A percentile compares a stretch with the other conserved stretches of the same genome.
phyloP scores from a whole-genome alignment of 2,888 invertebrate genomes.

The Acleris laterana region DNA sequence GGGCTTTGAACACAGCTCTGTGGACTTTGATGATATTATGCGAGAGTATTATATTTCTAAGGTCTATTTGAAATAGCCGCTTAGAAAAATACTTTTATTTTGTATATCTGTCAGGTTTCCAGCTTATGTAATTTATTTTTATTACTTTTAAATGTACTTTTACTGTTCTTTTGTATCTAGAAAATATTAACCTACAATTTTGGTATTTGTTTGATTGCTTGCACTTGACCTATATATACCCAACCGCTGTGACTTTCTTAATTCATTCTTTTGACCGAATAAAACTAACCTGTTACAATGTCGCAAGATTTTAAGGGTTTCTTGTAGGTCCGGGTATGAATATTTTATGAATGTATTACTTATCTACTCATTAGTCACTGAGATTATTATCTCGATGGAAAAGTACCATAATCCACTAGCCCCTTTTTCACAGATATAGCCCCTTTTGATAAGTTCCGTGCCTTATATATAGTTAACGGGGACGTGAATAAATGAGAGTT shows the following conservation, averaged over 20 bases:
- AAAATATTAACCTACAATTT: no score
- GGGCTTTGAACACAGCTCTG: constrained; percentile 25
- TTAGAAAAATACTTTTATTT: background rate
- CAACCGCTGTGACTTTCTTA: no score
- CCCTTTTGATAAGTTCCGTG: constrained; percentile 12
- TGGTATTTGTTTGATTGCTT: no score
- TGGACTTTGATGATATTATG: constrained; percentile 18
- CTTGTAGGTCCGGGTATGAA: background rate
- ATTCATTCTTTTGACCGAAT: no score
- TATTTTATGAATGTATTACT: background rate
- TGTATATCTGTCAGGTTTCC: background rate
- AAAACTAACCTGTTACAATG: no score
- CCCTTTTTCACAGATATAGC: constrained; percentile 16
- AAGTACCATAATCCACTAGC: constrained; percentile 16
- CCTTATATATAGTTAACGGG: no score
- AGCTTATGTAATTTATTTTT: background rate
- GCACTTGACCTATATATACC: no score
- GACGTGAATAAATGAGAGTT: constrained; percentile 9
- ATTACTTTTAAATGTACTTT: no score
- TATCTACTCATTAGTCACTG: constrained; percentile 7
- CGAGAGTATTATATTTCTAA: constrained; percentile 4
- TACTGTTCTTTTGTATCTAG: no score
- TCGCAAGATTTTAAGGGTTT: no score
- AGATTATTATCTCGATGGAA: constrained; percentile 6
- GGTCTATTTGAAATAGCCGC: background rate